Conservation (phyloP, 2,113 vertebrate species). For the Bujurquina vittata region DNA sequence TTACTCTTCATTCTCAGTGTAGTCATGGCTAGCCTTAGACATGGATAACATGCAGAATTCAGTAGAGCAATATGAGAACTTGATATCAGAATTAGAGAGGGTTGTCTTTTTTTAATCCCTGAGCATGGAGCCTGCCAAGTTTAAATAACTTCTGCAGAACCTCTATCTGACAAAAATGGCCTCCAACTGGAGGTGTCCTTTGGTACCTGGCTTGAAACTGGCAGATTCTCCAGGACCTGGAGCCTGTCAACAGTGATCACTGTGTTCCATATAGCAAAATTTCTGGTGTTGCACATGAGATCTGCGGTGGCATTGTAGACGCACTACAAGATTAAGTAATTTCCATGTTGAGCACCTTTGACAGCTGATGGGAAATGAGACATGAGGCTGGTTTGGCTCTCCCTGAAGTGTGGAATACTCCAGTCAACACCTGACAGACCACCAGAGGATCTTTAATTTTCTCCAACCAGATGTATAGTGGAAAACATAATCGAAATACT, state of each 20-base stretch:
- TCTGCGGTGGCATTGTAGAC: not conserved
- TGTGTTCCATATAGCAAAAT: not conserved
- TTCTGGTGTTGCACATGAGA: not conserved
- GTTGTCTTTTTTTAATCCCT: not conserved
- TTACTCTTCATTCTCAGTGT: not conserved
- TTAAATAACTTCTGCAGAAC: too few relatives aligned
- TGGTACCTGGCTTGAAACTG: not conserved
- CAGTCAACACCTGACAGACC: not conserved
- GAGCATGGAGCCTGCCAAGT: not conserved
- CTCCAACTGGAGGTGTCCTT: not conserved
- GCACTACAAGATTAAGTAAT: not conserved
- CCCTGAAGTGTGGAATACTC: not conserved
- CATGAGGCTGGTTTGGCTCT: not conserved
- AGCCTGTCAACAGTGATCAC: not conserved
- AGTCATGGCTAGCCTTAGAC: not conserved
- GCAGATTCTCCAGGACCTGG: not conserved
- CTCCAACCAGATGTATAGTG: not conserved
- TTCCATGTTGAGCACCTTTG: not conserved
- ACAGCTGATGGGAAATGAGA: not conserved
- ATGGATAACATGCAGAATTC: not conserved
- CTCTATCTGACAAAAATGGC: not conserved
- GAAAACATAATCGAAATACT: not conserved
- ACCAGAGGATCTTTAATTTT: not conserved
- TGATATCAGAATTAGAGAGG: not conserved
- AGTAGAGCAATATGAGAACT: not conserved